Percentiles rank a stretch among this genome's conserved stretches.
phyloP scores from a whole-genome alignment of 1,140 invertebrate genomes.

The Oreohelix idahoensis region DNA sequence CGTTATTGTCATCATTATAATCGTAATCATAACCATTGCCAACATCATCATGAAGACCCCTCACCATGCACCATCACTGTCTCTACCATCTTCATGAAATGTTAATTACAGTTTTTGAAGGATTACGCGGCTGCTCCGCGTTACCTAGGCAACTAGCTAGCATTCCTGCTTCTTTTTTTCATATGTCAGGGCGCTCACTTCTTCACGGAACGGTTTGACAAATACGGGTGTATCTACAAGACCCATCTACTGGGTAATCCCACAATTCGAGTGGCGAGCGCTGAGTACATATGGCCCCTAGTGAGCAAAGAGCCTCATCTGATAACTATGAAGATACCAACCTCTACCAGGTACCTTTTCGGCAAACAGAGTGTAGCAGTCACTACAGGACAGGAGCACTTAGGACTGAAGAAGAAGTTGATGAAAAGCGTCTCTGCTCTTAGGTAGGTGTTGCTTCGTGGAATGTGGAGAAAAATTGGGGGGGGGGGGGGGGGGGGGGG shows the following conservation, averaged over 20 bases:
- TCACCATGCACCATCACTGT: no score
- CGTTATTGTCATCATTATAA: no score
- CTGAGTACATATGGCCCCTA: conserved; percentile 51
- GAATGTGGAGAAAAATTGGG: no score
- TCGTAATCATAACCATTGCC: no score
- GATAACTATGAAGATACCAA: conserved; percentile 48
- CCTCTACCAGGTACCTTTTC: conserved; percentile 42
- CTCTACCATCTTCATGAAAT: no score
- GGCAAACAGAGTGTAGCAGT: conserved; percentile 46
- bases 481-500: no score
- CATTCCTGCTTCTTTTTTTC: no score
- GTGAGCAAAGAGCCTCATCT: conserved; percentile 51
- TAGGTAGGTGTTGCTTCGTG: conserved; percentile 12
- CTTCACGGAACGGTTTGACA: conserved; percentile 21
- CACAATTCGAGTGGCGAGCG: conserved; percentile 54
- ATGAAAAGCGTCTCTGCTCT: conserved; percentile 40
- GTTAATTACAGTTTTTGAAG: no score
- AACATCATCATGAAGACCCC: no score
- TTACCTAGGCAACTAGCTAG: no score
- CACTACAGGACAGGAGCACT: conserved; percentile 45
- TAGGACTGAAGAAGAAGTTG: conserved; percentile 41
- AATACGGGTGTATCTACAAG: conserved; percentile 60
- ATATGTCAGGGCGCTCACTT: background rate
- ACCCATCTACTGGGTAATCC: conserved; percentile 58
- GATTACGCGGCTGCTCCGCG: no score